Conservation (phyloP, 2,888 invertebrate species). For the Coelopa pilipes region DNA sequence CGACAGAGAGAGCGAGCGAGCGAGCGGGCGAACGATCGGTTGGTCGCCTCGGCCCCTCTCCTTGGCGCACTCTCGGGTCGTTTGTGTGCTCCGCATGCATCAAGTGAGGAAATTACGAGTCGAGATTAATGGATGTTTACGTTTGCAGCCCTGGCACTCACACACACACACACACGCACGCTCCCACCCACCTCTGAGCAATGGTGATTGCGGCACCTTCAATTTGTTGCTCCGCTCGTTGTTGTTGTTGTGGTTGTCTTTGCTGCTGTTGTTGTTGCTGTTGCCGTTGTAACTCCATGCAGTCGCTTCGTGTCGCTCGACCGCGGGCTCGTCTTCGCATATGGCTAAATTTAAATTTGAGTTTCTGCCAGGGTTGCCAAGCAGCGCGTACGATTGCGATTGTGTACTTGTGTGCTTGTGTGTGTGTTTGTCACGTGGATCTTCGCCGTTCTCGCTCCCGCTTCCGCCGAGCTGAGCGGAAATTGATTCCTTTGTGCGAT, state of each 20-base stretch:
- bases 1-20: too few species aligned
- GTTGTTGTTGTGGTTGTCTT: constrained; percentile 21
- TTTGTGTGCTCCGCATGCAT: constrained; percentile 35
- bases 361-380: not conserved
- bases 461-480: constrained; percentile 10
- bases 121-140: constrained; percentile 61
- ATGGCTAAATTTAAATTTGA: constrained; percentile 4
- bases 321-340: not conserved
- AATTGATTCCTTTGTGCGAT: constrained; percentile 32
- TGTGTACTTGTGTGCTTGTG: too few species aligned
- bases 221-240: constrained; percentile 1
- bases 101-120: constrained; percentile 64
- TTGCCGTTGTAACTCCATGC: constrained; percentile 37
- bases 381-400: not conserved
- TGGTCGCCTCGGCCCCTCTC: not conserved
- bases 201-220: constrained; percentile 23
- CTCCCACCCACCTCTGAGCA: not conserved
- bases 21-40: constrained; percentile 8
- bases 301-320: constrained; percentile 32
- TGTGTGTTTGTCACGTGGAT: too few species aligned
- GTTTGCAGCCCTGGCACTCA: constrained; percentile 9
- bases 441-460: too few species aligned
- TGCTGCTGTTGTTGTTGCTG: constrained; percentile 46
- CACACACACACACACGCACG: constrained; percentile 15
- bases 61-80: too few species aligned